A percentile compares a stretch with the other conserved stretches of the same genome.
Evolutionary conservation across 2,797 vertebrate genomes (phyloP).

Genomic region (Cossypha heuglini): DNA sequence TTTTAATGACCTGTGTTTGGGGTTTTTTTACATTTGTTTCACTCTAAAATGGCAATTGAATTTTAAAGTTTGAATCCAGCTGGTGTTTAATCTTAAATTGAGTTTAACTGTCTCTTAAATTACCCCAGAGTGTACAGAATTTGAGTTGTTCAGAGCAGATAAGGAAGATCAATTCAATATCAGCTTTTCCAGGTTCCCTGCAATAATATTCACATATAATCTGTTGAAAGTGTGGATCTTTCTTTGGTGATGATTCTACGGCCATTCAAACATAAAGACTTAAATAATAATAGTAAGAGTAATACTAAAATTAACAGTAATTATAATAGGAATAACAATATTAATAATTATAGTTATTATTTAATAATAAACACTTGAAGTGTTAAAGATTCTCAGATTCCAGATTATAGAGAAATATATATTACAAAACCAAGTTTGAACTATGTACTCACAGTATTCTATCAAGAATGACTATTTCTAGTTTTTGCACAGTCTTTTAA

Average conservation of each 20-base stretch:
- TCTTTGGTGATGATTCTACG: background rate
- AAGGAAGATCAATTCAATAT: background rate
- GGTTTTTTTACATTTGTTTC: background rate
- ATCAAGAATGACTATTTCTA: background rate
- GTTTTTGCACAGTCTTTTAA: background rate
- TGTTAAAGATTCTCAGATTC: background rate
- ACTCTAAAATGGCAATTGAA: background rate
- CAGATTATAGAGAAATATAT: background rate
- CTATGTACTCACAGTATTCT: background rate
- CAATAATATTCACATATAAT: background rate
- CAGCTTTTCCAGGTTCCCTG: background rate
- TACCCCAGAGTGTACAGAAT: background rate
- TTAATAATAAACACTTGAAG: background rate
- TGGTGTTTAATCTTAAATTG: background rate
- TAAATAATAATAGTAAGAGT: background rate
- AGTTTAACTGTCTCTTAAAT: background rate
- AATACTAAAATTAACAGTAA: background rate
- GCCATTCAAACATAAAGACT: background rate
- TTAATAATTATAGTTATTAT: background rate
- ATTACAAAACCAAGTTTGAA: background rate
- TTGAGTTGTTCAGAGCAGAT: background rate
- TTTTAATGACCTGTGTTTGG: background rate
- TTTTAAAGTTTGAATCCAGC: background rate
- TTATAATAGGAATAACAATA: background rate
- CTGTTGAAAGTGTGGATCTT: background rate